Percentiles rank a stretch among this genome's conserved stretches.
phyloP scores from a whole-genome alignment of 2,113 vertebrate species.

The Coturnix japonica region DNA sequence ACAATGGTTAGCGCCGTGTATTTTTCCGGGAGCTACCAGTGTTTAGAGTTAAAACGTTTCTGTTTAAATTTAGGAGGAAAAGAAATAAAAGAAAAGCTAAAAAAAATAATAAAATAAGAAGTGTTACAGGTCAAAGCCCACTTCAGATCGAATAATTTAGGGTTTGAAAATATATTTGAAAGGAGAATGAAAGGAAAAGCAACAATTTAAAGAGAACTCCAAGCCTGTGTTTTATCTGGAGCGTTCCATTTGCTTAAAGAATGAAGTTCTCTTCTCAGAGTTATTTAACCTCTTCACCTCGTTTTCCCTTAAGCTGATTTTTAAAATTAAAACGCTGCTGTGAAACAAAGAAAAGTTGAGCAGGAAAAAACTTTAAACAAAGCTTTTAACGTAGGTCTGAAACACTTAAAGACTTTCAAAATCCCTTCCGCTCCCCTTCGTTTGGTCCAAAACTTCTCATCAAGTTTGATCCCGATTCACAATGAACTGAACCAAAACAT shows the following conservation, averaged over 20 bases:
- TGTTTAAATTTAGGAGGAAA: background rate
- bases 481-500: background rate
- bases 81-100: background rate
- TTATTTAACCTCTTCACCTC: conserved; percentile 49
- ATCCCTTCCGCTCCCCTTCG: background rate
- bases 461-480: background rate
- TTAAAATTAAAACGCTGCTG: conserved; percentile 4
- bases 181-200: conserved; percentile 32
- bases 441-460: background rate
- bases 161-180: conserved; percentile 35
- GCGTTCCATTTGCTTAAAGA: conserved; percentile 35
- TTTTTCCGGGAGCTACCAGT: conserved; percentile 10
- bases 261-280: conserved; percentile 3
- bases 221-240: conserved; percentile 12
- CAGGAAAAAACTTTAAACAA: background rate
- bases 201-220: conserved; percentile 23
- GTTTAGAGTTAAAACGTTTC: background rate
- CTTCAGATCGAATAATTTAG: conserved; percentile 9
- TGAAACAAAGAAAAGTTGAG: conserved; percentile 14
- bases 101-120: background rate
- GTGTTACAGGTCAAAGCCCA: conserved; percentile 13
- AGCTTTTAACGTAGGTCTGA: background rate
- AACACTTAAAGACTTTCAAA: background rate
- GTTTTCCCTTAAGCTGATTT: conserved; percentile 20
- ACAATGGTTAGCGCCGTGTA: background rate